Percentiles rank a stretch among this genome's conserved stretches.
These are phyloP conservation scores for Lepilemur ruficaudatus DNA, from an alignment of 2,797 vertebrate genomes.

Conservation along the genomic window DNA sequence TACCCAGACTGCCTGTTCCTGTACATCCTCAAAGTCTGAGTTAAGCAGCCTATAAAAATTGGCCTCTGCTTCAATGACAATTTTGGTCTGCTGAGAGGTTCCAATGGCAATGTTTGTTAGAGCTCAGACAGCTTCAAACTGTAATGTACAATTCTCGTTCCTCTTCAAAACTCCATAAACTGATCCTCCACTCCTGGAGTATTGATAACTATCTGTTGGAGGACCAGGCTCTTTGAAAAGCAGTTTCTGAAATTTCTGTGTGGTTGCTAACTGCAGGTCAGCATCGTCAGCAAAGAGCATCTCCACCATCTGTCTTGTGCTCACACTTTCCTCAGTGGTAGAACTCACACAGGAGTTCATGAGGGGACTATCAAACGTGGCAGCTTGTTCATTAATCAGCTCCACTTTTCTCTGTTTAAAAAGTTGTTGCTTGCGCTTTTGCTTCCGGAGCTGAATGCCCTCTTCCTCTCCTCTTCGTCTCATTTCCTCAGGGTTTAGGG, in stretches of 20 bases:
- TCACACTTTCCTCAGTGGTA: conserved; percentile 92
- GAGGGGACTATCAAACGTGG: conserved; percentile 93
- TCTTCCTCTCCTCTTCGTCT: conserved; percentile 96
- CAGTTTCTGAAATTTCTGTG: conserved; percentile 97
- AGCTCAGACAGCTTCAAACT: conserved; percentile 99
- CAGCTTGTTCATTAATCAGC: conserved; percentile 92
- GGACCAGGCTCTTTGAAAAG: conserved; percentile 99
- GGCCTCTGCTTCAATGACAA: conserved; percentile 98
- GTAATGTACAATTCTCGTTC: conserved; percentile 95
- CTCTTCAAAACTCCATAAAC: conserved; percentile 98
- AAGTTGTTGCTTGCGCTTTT: conserved; percentile 98
- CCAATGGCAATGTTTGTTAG: conserved; percentile 99
- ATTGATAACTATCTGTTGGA: conserved; percentile 98
- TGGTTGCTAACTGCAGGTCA: conserved; percentile 95
- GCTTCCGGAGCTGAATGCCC: conserved; percentile 97
- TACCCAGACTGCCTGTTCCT: conserved; percentile 99
- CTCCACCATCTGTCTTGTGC: conserved; percentile 97
- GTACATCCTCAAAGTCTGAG: conserved; percentile 97
- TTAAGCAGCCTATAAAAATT: conserved; percentile 96
- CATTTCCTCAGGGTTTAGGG: conserved; percentile 98
- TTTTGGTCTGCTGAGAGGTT: conserved; percentile 97
- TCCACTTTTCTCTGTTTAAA: conserved; percentile 99
- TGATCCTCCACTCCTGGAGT: conserved; percentile 95
- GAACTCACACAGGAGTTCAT: conserved; percentile 93
- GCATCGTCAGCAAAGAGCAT: conserved; percentile 98